Evolutionary conservation across 2,113 vertebrate genomes (phyloP), one percentile per base, ranked within the genome.

Genomic region (Agapornis roseicollis): DNA sequence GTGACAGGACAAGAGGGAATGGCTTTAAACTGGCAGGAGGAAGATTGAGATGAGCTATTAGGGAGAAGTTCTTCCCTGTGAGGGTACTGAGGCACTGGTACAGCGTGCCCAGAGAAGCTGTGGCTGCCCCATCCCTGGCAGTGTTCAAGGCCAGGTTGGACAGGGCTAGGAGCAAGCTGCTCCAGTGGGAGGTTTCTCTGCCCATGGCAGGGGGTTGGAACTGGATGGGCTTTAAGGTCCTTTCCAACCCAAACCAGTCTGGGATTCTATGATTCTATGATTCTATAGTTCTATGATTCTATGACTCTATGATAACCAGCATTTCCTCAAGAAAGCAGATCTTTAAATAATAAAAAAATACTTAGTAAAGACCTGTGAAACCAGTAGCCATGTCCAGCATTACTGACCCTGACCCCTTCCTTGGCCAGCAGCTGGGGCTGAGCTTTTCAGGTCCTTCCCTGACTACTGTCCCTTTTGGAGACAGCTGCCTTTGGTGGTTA

Each of bases 321-420:
- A 41, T 41, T 70, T 55, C n/a, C 33, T 17, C 9, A 3, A 27
- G 24, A 73, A 60, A 47, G 10, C 7, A 42, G 17, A n/a, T 41
- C 33, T 55, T 55, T 4, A 69, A 39, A 65, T 31, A 13, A 39
- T 20, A 15, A 28, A 28, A 19, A 35, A 46, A 7, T 4, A 16
- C 29, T 55, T 35, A 20, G 5, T 27, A 44, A 29, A n/a, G 77
- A 65, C 18, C 2, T 46, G 18, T 3, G 39, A 66, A 50, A 35
- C 5, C 4, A 13, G 11, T 8, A 64, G 9, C 47, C 4, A 71
- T 15, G 13, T 17, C 49, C 29, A 29, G 6, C 1, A 0, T 24
- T 42, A 66, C 44, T 39, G 31, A 35, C 5, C 14, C 27, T 33
- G 47, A 23, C 18, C 39, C 33, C 15, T 39, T 20, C 74, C 19